Evolutionary conservation across 2,797 vertebrate species (phyloP), one percentile per base, ranked within the genome.

Genomic region (Thunnus albacares): DNA sequence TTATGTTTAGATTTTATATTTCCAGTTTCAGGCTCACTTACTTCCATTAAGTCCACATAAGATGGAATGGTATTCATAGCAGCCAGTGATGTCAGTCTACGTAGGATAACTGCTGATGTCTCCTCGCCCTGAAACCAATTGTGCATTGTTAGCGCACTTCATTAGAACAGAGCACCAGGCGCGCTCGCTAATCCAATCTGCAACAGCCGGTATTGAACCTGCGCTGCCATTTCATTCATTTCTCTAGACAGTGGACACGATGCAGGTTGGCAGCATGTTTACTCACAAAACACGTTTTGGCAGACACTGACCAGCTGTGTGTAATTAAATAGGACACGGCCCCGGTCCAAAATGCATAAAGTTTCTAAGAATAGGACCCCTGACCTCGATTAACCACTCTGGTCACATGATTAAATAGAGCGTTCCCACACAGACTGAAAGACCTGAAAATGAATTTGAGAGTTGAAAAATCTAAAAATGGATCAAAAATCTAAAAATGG

Each of bases 131-230:
- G 63, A 88, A 80, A 70, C 70, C 83, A 82, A 89, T 83, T 35
- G 59, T 11, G 59, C 49, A 0, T 73, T 0, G 33, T 82, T 75
- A 57, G n/a, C 22, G 43, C 83, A 26, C 78, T 72, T 70, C n/a
- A 78, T 87, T 76, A 88, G 76, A 57, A 9, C 38, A 3, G 57
- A 53, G 58, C 72, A 43, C 5, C 87, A 84, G 89, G 6, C 81
- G 8, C 12, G 1, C 33, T 52, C 10, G 6, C 69, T 90, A 91
- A 92, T 85, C 57, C 65, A 82, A 88, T 91, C 87, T 75, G 58
- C 0, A 0, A 20, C 80, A 6, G 79, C 15, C 26, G 2, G 38
- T n/a, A 30, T 70, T 28, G n/a, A 82, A 67, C 51, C 41, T 15
- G 57, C 17, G 49, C 56, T 8, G 52, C 77, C 77, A 8, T 74